Evolutionary conservation across 2,888 invertebrate species (phyloP).

Genomic region (Hyposoter dolosus): DNA sequence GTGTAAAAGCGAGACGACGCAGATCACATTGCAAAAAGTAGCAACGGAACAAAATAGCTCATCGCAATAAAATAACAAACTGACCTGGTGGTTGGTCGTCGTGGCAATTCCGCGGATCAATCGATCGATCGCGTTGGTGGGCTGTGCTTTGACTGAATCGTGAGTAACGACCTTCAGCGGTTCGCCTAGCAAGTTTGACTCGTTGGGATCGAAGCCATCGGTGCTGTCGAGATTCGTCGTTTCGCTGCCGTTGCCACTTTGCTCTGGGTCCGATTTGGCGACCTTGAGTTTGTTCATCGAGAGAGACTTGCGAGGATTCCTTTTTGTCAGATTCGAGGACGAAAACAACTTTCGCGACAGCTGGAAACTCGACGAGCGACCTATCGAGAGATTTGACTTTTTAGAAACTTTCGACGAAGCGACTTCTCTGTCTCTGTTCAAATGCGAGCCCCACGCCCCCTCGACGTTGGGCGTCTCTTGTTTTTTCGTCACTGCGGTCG

Average conservation of each 20-base stretch:
- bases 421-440: constrained; percentile 79
- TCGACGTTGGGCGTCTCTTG: constrained; percentile 75
- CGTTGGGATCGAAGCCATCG: constrained; percentile 63
- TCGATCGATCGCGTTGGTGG: constrained; percentile 81
- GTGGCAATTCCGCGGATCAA: constrained; percentile 74
- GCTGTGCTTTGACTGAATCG: constrained; percentile 72
- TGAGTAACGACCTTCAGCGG: constrained; percentile 75
- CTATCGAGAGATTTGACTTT: constrained; percentile 65
- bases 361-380: constrained; percentile 85
- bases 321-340: constrained; percentile 88
- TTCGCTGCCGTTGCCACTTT: neutral
- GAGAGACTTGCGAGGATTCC: constrained; percentile 91
- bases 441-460: constrained; percentile 85
- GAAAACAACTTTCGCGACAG: constrained; percentile 90
- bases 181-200: constrained; percentile 71
- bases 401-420: neutral
- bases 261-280: constrained; percentile 74
- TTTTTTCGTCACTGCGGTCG: neutral
- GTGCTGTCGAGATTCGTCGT: neutral
- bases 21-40: no score
- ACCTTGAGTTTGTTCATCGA: constrained; percentile 80
- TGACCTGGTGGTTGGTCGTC: constrained; percentile 82
- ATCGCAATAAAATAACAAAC: no score
- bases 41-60: no score
- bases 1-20: no score